Evolutionary conservation across 2,888 invertebrate genomes (phyloP).

Genomic region (Microdon myrmicae): DNA sequence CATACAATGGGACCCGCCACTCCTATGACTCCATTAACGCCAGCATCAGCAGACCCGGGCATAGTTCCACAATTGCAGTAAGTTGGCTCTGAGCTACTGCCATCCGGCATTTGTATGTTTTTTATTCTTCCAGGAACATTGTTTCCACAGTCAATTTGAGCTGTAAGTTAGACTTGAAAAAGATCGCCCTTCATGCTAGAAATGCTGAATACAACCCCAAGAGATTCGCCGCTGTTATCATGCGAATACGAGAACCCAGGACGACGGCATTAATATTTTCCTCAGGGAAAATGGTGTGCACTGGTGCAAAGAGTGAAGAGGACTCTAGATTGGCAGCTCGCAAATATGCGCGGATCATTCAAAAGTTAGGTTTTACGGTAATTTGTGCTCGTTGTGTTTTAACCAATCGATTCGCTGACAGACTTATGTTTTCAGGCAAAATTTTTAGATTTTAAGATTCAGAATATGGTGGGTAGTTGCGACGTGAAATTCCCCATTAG

Average conservation of each 20-base stretch:
- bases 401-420: not conserved
- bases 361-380: constrained; percentile 83
- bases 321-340: constrained; percentile 81
- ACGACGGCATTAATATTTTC: constrained; percentile 83
- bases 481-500: constrained; percentile 82
- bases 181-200: constrained; percentile 95
- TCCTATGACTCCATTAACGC: constrained; percentile 91
- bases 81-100: constrained; percentile 19
- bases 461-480: constrained; percentile 83
- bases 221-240: constrained; percentile 98
- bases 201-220: constrained; percentile 99
- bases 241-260: constrained; percentile 90
- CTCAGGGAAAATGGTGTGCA: constrained; percentile 87
- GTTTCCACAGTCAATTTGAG: constrained; percentile 97
- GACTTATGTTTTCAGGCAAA: constrained; percentile 73
- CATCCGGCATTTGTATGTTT: not conserved
- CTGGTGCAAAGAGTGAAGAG: constrained; percentile 84
- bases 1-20: constrained; percentile 76
- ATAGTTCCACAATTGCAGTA: constrained; percentile 82
- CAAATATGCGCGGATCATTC: constrained; percentile 86
- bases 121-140: constrained; percentile 80
- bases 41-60: constrained; percentile 91
- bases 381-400: no score
- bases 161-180: constrained; percentile 94
- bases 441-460: constrained; percentile 84